phyloP scores from a whole-genome alignment of 2,113 vertebrate species.

The Dasypus novemcinctus region DNA sequence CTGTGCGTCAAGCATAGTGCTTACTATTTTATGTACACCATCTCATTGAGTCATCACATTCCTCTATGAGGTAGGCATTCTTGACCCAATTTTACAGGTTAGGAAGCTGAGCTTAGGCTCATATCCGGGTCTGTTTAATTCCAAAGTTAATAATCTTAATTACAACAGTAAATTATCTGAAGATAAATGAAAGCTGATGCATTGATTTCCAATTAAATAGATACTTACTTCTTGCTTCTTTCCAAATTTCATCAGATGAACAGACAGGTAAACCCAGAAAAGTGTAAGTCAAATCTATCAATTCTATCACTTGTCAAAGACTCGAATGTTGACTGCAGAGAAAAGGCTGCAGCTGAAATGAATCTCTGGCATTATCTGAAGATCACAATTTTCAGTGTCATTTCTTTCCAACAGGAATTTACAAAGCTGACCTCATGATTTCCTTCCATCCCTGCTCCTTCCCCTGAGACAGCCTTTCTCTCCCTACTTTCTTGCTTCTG shows the following conservation, averaged over 20 bases:
- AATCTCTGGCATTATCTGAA: background rate
- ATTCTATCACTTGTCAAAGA: conserved; percentile 1
- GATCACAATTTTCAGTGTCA: conserved; percentile 9
- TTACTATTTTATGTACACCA: background rate
- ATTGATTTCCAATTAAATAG: conserved; percentile 30
- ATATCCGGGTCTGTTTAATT: background rate
- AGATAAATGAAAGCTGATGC: background rate
- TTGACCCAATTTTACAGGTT: background rate
- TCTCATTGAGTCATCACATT: background rate
- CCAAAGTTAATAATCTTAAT: background rate
- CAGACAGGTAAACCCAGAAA: background rate
- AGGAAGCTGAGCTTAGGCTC: background rate
- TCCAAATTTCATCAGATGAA: conserved; percentile 17
- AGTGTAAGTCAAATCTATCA: conserved; percentile 26
- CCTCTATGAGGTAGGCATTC: background rate
- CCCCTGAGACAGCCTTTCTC: background rate
- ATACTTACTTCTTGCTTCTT: conserved; percentile 7
- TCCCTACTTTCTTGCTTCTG: background rate
- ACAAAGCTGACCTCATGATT: background rate
- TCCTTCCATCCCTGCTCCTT: background rate
- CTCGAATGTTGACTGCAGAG: background rate
- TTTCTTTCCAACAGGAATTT: background rate
- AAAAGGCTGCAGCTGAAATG: background rate
- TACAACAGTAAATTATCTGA: background rate
- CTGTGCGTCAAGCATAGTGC: background rate